Percentiles rank a stretch among this genome's conserved stretches.
These are phyloP conservation scores for Tragelaphus buxtoni DNA, from an alignment of 2,113 vertebrate species.

Conservation along the genomic window DNA sequence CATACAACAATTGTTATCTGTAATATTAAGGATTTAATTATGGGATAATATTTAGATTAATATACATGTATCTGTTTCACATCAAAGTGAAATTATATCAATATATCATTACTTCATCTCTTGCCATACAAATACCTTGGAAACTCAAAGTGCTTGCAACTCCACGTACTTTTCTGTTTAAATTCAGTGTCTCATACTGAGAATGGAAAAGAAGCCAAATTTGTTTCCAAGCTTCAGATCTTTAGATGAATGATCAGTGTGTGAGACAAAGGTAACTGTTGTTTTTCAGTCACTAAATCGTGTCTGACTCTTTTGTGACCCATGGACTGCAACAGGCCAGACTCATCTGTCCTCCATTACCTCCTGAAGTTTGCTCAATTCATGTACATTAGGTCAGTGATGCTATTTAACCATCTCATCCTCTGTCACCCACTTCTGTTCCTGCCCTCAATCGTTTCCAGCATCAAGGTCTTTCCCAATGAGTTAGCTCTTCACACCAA, in stretches of 20 bases:
- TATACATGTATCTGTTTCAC: neutral
- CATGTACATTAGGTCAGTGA: neutral
- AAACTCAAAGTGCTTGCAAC: neutral
- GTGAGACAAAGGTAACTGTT: neutral
- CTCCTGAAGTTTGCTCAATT: neutral
- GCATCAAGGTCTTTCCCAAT: neutral
- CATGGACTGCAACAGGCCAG: neutral
- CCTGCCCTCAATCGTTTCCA: neutral
- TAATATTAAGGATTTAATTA: neutral
- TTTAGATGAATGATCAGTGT: neutral
- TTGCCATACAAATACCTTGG: neutral
- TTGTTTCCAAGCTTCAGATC: neutral
- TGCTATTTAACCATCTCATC: neutral
- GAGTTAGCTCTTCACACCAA: neutral
- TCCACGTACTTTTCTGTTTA: neutral
- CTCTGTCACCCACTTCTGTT: neutral
- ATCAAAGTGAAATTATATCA: neutral
- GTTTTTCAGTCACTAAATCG: neutral
- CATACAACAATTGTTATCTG: neutral
- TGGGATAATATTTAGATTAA: neutral
- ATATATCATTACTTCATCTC: neutral
- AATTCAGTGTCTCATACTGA: neutral
- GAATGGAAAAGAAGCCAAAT: neutral
- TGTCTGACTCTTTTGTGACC: neutral
- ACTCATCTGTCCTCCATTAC: neutral